phyloP scores from a whole-genome alignment of 2,888 invertebrate genomes.

The Loripinus fragilis region DNA sequence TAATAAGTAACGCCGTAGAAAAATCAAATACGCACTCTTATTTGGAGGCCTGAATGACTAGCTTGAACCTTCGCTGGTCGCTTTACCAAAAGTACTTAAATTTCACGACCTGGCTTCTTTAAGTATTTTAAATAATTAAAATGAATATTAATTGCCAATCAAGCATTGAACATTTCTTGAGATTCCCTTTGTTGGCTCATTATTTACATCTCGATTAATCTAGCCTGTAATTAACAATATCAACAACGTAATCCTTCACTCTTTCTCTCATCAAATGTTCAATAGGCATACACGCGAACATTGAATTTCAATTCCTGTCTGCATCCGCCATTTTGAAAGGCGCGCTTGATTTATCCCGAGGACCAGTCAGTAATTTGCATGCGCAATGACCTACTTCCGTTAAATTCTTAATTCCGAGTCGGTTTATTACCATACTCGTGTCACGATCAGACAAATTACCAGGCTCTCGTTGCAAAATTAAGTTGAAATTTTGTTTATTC shows the following conservation, averaged over 20 bases:
- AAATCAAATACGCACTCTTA: too few species aligned
- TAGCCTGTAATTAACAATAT: not conserved
- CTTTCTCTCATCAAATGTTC: not conserved
- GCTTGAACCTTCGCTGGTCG: too few species aligned
- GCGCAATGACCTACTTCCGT: constrained; percentile 50
- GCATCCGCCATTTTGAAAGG: constrained; percentile 58
- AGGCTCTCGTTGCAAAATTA: constrained; percentile 59
- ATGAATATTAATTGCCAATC: not conserved
- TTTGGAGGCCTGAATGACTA: too few species aligned
- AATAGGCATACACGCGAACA: constrained; percentile 41
- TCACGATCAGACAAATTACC: constrained; percentile 38
- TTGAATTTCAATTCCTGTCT: constrained; percentile 42
- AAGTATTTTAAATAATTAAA: too few species aligned
- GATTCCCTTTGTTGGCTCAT: not conserved
- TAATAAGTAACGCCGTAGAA: too few species aligned
- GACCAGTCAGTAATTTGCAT: constrained; percentile 50
- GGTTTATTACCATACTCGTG: constrained; percentile 38
- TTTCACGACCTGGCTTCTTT: too few species aligned
- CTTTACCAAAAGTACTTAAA: too few species aligned
- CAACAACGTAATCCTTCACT: not conserved
- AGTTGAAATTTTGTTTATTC: constrained; percentile 50
- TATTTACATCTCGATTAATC: not conserved
- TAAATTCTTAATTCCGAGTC: constrained; percentile 53
- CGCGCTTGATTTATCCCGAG: constrained; percentile 56
- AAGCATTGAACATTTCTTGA: not conserved